Percentiles rank a stretch among this genome's conserved stretches.
These are phyloP conservation scores for Amphiura filiformis DNA, from an alignment of 35 echinoderm and acorn worm genomes.

Conservation along the genomic window DNA sequence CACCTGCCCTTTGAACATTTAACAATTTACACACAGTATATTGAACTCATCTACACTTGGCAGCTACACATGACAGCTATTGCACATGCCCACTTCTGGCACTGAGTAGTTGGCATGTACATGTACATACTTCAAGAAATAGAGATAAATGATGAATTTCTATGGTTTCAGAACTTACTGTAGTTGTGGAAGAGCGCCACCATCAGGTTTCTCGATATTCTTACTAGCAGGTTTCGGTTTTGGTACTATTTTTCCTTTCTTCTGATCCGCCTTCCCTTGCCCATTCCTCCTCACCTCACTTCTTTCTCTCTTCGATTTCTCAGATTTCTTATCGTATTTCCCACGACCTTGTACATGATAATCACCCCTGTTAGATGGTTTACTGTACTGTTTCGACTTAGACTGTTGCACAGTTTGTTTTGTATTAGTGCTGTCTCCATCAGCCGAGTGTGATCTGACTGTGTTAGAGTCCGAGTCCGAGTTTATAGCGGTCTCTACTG, in stretches of 20 bases:
- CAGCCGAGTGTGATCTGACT: constrained; percentile 10
- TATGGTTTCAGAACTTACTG: no score
- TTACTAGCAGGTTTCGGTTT: background rate
- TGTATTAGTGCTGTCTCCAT: background rate
- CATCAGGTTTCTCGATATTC: background rate
- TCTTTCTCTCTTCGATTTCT: background rate
- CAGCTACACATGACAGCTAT: no score
- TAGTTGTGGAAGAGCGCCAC: background rate
- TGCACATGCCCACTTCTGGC: no score
- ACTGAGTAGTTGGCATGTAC: no score
- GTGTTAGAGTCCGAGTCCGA: background rate
- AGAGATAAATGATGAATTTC: no score
- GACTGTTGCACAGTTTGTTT: background rate
- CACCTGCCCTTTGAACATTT: no score
- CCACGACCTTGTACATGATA: background rate
- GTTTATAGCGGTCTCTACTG: background rate
- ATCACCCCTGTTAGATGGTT: background rate
- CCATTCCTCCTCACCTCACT: background rate
- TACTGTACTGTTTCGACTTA: background rate
- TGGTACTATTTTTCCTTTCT: background rate
- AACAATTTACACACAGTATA: no score
- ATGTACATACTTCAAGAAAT: no score
- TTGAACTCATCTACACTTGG: no score
- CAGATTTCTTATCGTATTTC: background rate
- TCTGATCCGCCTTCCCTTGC: background rate